Conservation (phyloP, 2,113 vertebrate genomes). For the Protobothrops mucrosquamatus region DNA sequence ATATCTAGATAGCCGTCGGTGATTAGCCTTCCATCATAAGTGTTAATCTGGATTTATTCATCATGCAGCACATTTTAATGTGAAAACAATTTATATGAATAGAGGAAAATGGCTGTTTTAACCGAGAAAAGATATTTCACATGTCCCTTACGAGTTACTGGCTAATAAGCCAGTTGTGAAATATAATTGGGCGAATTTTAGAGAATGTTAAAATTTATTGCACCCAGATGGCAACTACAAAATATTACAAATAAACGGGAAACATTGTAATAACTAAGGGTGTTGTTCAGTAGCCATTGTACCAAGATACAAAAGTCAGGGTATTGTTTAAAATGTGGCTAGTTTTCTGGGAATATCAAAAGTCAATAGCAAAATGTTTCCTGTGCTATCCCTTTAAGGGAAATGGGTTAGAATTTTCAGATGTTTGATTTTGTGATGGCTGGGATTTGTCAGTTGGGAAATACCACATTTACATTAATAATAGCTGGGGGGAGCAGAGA, state of each 20-base stretch:
- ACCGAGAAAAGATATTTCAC: background rate
- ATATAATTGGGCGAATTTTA: background rate
- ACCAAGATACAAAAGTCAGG: background rate
- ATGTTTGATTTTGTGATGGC: slow-evolving; percentile 6
- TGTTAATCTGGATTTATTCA: background rate
- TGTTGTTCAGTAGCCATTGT: background rate
- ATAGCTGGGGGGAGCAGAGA: background rate
- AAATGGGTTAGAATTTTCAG: slow-evolving; percentile 1
- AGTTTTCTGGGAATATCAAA: background rate
- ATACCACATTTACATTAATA: background rate
- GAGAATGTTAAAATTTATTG: background rate
- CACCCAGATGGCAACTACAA: background rate
- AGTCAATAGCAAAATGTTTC: background rate
- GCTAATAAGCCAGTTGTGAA: slow-evolving; percentile 4
- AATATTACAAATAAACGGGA: background rate
- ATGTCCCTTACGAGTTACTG: background rate
- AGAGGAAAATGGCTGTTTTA: background rate
- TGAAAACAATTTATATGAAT: background rate
- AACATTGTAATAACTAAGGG: background rate
- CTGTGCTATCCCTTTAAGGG: background rate
- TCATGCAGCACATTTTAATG: background rate
- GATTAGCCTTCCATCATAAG: background rate
- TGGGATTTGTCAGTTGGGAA: slow-evolving; percentile 17
- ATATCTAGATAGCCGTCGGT: background rate
- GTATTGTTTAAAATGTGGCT: background rate